phyloP scores from a whole-genome alignment of 2,113 vertebrate species.

The Bubalus kerabau region DNA sequence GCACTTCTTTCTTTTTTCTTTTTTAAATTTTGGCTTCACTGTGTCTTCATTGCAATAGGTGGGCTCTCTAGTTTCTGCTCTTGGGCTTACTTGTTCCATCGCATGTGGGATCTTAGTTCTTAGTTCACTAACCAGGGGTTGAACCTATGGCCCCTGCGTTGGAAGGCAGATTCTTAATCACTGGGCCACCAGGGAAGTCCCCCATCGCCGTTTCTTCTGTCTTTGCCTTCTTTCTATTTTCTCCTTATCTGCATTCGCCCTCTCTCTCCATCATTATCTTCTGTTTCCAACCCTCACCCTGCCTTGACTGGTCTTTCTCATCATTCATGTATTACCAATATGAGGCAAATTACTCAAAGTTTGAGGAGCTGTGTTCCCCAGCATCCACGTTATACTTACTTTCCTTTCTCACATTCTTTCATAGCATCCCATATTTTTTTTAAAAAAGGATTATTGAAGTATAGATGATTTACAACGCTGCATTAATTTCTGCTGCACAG shows the following conservation, averaged over 20 bases:
- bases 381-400: background rate
- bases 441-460: fast-evolving
- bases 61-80: background rate
- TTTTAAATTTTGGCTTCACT: background rate
- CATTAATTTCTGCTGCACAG: background rate
- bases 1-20: background rate
- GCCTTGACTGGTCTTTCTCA: no score
- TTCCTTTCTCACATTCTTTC: background rate
- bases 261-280: background rate
- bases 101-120: background rate
- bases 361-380: background rate
- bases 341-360: background rate
- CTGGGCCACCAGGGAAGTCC: background rate
- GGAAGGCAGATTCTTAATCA: background rate
- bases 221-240: background rate
- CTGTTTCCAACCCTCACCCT: background rate
- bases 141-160: fast-evolving
- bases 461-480: fast-evolving
- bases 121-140: background rate
- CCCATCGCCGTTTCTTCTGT: fast-evolving
- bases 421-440: background rate
- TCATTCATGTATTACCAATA: background rate
- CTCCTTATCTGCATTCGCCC: background rate
- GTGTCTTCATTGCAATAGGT: background rate
- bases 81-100: background rate